A percentile compares a stretch with the other conserved stretches of the same genome.
phyloP scores from a whole-genome alignment of 2,797 vertebrate species.

The Mus minutoides region DNA sequence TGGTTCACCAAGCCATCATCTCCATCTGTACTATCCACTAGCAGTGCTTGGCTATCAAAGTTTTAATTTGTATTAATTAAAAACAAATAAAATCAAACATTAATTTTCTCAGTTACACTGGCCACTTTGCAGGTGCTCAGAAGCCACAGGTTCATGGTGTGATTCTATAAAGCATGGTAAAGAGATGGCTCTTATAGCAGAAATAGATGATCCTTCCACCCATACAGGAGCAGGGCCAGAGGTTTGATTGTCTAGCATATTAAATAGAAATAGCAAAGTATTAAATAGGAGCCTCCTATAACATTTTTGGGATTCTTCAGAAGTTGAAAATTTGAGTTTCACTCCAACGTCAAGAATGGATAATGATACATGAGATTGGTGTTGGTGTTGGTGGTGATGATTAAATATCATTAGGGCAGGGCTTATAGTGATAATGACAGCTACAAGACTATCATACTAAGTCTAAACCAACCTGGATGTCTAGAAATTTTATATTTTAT shows the following conservation, averaged over 20 bases:
- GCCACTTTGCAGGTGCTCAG: neutral
- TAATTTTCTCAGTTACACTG: neutral
- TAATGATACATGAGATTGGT: neutral
- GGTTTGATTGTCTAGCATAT: neutral
- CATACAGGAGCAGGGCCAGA: neutral
- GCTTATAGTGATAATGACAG: neutral
- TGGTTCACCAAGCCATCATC: neutral
- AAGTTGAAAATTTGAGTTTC: neutral
- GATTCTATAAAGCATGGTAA: neutral
- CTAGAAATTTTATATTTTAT: neutral
- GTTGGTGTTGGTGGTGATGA: neutral
- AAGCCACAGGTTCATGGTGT: accelerated
- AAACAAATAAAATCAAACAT: neutral
- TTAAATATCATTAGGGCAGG: neutral
- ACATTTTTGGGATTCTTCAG: neutral
- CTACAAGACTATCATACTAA: neutral
- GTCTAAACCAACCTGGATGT: neutral
- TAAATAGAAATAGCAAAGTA: neutral
- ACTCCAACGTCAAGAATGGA: neutral
- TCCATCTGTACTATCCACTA: no score
- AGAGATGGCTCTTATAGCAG: neutral
- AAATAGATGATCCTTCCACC: neutral
- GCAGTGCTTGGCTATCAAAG: neutral
- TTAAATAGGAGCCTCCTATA: neutral
- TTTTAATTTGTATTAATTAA: neutral